Base-by-base conservation (phyloP, 2,113 vertebrate species). In the Poecilia latipinna region DNA sequence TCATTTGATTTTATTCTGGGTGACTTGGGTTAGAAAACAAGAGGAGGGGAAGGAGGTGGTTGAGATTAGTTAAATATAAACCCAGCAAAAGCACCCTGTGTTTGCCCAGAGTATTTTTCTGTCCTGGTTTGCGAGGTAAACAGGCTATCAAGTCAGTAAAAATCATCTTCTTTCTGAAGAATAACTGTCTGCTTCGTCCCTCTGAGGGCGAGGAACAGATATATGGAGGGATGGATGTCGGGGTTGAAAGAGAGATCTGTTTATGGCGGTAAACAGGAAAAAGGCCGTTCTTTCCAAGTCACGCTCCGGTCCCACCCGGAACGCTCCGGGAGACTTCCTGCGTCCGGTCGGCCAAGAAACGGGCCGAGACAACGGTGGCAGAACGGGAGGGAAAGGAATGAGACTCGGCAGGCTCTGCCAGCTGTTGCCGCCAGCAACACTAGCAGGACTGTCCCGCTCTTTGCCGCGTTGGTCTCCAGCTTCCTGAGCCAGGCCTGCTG, bases 1-100 rank as follows among this genome's bases (percentile, higher is more conserved):
- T 82, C 91, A 93, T 89, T 92, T 91, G 92, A 91, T 92, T 92
- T 91, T 89, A 91, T 90, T 91, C 88, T 88, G 74, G 61, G 87
- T 89, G 86, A 91, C 89, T 89, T 86, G 54, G 82, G 81, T 82
- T 82, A 79, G 75, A 84, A 71, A 42, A 79, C 72, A 77, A 17
- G 44, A 48, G 84, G 78, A 81, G 83, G 72, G 82, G 75, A 78
- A 67, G 69, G 83, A 69, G 71, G 61, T 81, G 82, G 74, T 77
- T 82, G 35, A 60, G 67, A 75, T 68, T 1, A 54, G 51, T 78
- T 88, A 86, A 87, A 91, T 89, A 89, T 88, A 91, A 88, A 88
- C 73, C 35, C 2, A 75, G 74, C 64, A 74, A 91, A 82, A 64
- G 15, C 44, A 48, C 17, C 66, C 10, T 12, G 15, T 42, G 17